Conservation (phyloP, 2,888 invertebrate species). For the Physocephala rufipes region DNA sequence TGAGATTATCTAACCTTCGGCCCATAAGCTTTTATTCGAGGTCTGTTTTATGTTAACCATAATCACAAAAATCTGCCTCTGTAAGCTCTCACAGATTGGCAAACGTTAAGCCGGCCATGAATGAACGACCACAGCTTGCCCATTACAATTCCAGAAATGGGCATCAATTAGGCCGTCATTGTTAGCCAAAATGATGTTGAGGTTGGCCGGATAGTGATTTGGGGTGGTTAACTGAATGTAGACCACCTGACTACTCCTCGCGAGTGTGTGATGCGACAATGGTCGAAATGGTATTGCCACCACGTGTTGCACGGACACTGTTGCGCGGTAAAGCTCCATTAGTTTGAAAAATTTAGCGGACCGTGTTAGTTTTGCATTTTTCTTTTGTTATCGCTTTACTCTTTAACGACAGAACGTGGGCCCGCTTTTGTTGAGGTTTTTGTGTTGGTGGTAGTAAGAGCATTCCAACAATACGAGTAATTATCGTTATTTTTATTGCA, state of each 20-base stretch:
- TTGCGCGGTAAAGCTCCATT: no score
- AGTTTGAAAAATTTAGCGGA: no score
- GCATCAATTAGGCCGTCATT: slow-evolving; percentile 60
- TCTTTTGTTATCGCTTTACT: no score
- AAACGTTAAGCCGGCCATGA: slow-evolving; percentile 29
- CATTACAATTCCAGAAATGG: slow-evolving; percentile 55
- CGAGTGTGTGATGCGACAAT: slow-evolving; percentile 1
- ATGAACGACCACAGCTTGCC: slow-evolving; percentile 33
- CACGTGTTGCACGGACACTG: no score
- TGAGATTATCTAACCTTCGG: no score
- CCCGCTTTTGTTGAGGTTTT: no score
- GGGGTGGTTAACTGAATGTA: slow-evolving; percentile 38
- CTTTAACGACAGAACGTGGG: no score
- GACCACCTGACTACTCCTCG: slow-evolving; percentile 41
- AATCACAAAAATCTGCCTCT: not conserved
- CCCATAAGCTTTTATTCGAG: no score
- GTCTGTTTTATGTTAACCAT: no score
- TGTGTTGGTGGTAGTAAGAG: no score
- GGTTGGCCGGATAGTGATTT: slow-evolving; percentile 12
- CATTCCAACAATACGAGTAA: slow-evolving; percentile 10
- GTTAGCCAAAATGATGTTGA: slow-evolving; percentile 44
- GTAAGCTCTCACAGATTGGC: slow-evolving; percentile 20
- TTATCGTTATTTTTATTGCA: slow-evolving; percentile 58
- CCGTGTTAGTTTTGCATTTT: not conserved
- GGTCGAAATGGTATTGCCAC: not conserved